A percentile compares a stretch with the other conserved stretches of the same genome.
phyloP scores from a whole-genome alignment of 92 coral and sea anemone species.

The Bergia sp. region DNA sequence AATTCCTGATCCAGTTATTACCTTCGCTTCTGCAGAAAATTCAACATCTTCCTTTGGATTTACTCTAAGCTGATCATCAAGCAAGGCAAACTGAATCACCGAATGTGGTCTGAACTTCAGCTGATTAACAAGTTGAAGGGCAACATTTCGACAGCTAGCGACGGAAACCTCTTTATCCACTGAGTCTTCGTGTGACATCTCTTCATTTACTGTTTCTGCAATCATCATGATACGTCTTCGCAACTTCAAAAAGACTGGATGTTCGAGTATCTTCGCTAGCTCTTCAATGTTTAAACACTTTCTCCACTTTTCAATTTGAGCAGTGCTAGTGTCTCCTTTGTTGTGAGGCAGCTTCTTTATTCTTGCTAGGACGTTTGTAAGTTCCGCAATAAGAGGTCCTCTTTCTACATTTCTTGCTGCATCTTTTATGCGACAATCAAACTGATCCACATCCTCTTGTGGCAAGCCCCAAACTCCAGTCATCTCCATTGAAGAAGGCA shows the following conservation, averaged over 20 bases:
- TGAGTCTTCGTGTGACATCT: neutral
- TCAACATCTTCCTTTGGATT: neutral
- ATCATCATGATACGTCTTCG: constrained; percentile 9
- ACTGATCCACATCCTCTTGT: neutral
- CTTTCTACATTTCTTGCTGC: neutral
- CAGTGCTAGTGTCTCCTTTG: neutral
- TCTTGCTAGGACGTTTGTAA: neutral
- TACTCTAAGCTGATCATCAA: neutral
- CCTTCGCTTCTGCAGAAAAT: neutral
- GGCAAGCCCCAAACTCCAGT: constrained; percentile 10
- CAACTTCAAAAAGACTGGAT: neutral
- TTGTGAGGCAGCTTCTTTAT: neutral
- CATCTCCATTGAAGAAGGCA: neutral
- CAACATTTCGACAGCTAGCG: constrained; percentile 7
- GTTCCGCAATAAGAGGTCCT: neutral
- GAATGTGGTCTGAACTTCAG: neutral
- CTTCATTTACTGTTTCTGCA: constrained; percentile 1
- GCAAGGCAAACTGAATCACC: neutral
- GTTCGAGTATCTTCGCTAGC: neutral
- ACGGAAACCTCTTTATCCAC: neutral
- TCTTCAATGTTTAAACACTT: neutral
- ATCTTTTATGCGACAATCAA: neutral
- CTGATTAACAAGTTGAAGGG: neutral
- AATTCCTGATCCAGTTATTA: neutral
- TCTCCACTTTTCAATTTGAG: constrained; percentile 3